These are phyloP conservation scores for Corticium candelabrum DNA, from an alignment of 37 sponge, comb jelly and placozoan species.

Conservation along the genomic window DNA sequence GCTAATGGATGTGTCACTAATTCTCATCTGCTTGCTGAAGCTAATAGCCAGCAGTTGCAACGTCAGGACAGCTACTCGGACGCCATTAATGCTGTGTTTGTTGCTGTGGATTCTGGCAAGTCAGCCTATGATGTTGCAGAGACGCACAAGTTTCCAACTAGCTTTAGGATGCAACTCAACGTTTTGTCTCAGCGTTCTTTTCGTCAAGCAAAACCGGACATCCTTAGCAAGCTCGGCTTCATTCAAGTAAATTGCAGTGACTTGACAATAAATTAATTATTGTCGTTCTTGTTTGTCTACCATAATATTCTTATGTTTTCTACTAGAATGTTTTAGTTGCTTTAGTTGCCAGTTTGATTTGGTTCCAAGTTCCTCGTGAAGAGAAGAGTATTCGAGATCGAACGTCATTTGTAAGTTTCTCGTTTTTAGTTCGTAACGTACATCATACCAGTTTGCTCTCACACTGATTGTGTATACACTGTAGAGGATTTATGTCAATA, in stretches of 20 bases:
- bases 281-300: too few relatives aligned
- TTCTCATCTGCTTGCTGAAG: too few relatives aligned
- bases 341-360: conserved; percentile 25
- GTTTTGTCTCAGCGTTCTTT: conserved; percentile 45
- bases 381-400: conserved; percentile 39
- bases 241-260: conserved; percentile 14
- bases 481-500: too few relatives aligned
- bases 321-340: conserved; percentile 12
- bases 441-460: neutral
- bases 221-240: conserved; percentile 2
- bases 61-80: too few relatives aligned
- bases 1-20: too few relatives aligned
- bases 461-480: too few relatives aligned
- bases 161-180: conserved; percentile 51
- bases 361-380: conserved; percentile 52
- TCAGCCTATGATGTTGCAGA: too few relatives aligned
- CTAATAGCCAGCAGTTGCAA: too few relatives aligned
- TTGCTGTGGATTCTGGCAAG: too few relatives aligned
- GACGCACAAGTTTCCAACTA: conserved; percentile 47
- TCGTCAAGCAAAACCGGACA: conserved; percentile 15
- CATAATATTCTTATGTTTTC: neutral
- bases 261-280: neutral
- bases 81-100: too few relatives aligned
- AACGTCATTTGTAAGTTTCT: conserved; percentile 7
- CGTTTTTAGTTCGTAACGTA: neutral